phyloP scores from a whole-genome alignment of 2,113 vertebrate genomes.

The Vulpes ferrilata region DNA sequence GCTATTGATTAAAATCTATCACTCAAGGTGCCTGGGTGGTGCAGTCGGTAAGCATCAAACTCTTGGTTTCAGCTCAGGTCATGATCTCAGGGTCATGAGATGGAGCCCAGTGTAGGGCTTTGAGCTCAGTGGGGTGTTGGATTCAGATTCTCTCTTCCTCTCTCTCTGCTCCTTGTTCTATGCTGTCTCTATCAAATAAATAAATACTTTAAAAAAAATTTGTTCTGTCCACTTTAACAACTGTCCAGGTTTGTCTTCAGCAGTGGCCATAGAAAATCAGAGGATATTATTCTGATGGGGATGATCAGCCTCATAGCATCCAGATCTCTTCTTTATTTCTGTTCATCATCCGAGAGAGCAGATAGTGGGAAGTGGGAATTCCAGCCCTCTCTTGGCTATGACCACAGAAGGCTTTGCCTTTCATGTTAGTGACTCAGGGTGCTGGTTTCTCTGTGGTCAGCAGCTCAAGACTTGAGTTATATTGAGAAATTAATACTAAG shows the following conservation, averaged over 20 bases:
- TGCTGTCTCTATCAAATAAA: background rate
- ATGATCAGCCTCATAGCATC: too few relatives aligned
- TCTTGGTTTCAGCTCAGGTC: background rate
- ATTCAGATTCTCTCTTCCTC: background rate
- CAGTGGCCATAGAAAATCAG: background rate
- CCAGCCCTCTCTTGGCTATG: too few relatives aligned
- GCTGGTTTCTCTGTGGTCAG: background rate
- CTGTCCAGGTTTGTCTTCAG: too few relatives aligned
- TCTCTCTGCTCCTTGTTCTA: background rate
- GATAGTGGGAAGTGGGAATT: accelerated
- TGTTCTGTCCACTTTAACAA: background rate
- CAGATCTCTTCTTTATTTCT: accelerated
- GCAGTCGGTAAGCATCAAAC: background rate
- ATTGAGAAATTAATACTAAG: background rate
- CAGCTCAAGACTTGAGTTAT: background rate
- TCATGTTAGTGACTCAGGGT: background rate
- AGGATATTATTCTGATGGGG: background rate
- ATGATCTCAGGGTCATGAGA: background rate
- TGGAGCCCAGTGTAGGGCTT: background rate
- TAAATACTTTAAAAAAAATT: background rate
- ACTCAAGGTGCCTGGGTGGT: background rate
- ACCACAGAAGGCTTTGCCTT: background rate
- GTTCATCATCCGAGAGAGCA: background rate
- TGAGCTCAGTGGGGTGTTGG: background rate
- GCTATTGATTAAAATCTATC: background rate